Base-by-base conservation (phyloP, 2,797 vertebrate species). In the Nyctalus aviator region DNA sequence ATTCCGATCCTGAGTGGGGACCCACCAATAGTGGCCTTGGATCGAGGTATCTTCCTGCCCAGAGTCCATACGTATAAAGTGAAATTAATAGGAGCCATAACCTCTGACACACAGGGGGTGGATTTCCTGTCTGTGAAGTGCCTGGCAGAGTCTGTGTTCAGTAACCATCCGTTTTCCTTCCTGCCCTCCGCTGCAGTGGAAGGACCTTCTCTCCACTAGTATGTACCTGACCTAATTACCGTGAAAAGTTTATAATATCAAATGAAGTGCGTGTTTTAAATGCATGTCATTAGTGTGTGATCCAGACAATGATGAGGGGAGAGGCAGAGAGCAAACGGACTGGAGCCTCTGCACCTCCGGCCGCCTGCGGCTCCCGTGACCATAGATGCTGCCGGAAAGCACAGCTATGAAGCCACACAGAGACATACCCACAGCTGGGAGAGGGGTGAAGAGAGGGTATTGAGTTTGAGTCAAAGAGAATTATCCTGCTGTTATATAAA, bases 391-490 rank as follows among this genome's bases (percentile, higher is more conserved):
- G 82, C 96, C 95, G 8, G 78, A 86, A 97, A 91, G 73, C 11
- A 84, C 44, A 69, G 84, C 57, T 77, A 95, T 79, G 94, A 95
- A 97, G 91, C 23, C 71, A 27, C 64, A 66, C 13, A n/a, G 57
- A 97, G 90, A 94, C 59, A 78, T 77, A 92, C 90, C 82, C 71
- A 90, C 81, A 96, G 35, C 84, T 89, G 17, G 95, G 93, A 97
- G 94, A 84, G 92, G 90, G 95, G 76, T 95, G 55, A 96, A 97
- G 46, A 88, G 95, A 96, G 73, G 4, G 27, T 75, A 94, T 25
- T 94, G 76, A 81, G 78, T 96, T 94, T 81, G 94, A 96, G 48
- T 94, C 96, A 93, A 77, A 97, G 93, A 93, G 96, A 96, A 96
- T 96, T 90, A 84, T 25, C 41, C 18, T 15, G 76, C 20, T 2